Base-by-base conservation (phyloP, 2,797 vertebrate genomes). In the Ibycter americanus region DNA sequence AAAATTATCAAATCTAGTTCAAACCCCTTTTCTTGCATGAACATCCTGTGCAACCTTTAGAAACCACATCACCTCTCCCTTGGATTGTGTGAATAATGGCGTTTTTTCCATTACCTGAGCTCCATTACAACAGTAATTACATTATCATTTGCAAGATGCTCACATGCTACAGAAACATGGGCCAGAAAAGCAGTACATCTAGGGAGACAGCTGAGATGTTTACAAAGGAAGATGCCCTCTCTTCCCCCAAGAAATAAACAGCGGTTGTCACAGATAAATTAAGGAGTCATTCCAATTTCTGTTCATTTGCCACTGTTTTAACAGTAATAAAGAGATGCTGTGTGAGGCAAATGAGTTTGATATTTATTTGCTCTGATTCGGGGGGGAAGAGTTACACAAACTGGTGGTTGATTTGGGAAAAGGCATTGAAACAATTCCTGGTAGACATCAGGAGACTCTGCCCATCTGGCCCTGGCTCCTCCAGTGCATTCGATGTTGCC, bases 381-480 rank as follows among this genome's bases (percentile, higher is more conserved):
- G 44, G 11, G 26, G 36, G 6, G 13, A n/a, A 25, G 20, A 70
- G 15, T 40, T 86, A 52, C 49, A 96, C 67, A 94, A 84, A 97
- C 34, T 77, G 42, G 61, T 94, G 85, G 87, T 25, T 80, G 87
- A 81, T 92, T 10, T 31, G 59, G 89, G 82, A 93, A 97, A 93
- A 67, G 54, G 34, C 63, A 92, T 23, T 93, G 79, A 89, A 95
- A 92, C 42, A 89, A 91, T 74, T 94, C 83, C 87, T 93, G 65
- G 84, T 87, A 91, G 87, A 82, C 93, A 94, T 79, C 68, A 95
- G 87, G 91, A 83, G 67, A 93, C 62, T 92, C 78, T 96, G 87
- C 66, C 96, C 93, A 96, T 96, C 96, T 97, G 97, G 94, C 90
- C 85, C 80, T 93, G 93, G 93, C 91, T 96, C 58, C 67, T 91